Evolutionary conservation across 2,113 vertebrate genomes (phyloP).

Genomic region (Tretioscincus oriximinensis): DNA sequence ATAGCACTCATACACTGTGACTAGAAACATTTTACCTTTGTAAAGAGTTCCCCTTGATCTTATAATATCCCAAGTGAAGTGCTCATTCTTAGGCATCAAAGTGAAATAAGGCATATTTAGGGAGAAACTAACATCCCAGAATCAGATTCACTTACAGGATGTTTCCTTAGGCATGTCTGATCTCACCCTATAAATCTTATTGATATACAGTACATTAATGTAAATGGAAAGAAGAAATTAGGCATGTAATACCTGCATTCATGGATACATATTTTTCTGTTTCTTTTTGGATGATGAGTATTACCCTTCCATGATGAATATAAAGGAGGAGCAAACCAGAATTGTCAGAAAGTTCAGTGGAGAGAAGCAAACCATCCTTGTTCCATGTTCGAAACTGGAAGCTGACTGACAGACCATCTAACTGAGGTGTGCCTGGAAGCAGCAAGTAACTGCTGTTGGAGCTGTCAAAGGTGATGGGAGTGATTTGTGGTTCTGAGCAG

Average conservation of each 20-base stretch:
- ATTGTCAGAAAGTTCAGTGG: slow-evolving; percentile 76
- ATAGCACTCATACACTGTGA: no score
- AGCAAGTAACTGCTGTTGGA: slow-evolving; percentile 85
- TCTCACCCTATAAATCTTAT: no score
- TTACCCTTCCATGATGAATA: slow-evolving; percentile 77
- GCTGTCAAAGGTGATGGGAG: slow-evolving; percentile 89
- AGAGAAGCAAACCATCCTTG: slow-evolving; percentile 85
- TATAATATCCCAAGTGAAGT: no score
- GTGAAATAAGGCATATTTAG: no score
- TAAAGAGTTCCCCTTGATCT: no score
- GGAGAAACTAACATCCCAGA: no score
- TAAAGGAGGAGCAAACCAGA: slow-evolving; percentile 80
- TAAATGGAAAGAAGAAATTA: not conserved
- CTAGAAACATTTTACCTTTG: no score
- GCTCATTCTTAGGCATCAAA: no score
- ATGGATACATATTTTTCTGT: slow-evolving; percentile 75
- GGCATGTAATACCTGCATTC: slow-evolving; percentile 73
- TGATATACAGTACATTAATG: not conserved
- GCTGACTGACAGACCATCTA: slow-evolving; percentile 82
- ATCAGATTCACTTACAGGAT: no score
- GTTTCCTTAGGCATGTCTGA: no score
- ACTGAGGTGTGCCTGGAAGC: slow-evolving; percentile 78
- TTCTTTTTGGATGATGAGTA: slow-evolving; percentile 76
- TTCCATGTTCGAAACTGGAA: slow-evolving; percentile 98
- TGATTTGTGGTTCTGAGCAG: slow-evolving; percentile 87